Evolutionary conservation across 1,140 invertebrate genomes (phyloP), one percentile per base, ranked within the genome.

Genomic region (Apis laboriosa): DNA sequence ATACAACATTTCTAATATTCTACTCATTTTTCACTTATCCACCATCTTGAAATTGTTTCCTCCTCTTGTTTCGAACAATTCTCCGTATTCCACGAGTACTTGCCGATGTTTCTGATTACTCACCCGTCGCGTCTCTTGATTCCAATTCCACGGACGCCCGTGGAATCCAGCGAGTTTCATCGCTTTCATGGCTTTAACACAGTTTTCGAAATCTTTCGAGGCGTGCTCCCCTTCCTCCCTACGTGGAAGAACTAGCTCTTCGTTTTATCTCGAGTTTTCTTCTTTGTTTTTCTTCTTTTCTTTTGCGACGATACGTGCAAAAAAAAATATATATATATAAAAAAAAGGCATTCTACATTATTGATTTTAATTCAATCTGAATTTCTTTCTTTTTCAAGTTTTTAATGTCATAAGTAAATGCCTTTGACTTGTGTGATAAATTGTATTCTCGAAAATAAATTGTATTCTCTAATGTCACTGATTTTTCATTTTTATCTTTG

Each of bases 181-280:
- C 64, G 64, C 34, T 34, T 34, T 34, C 34, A 49, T 9, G 51
- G 1, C 34, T 66, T 49, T 68, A 77, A 68, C 58, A 43, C 34
- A 58, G 28, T 77, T 77, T 77, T 77, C 63, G 51, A 77, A 77
- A 68, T 68, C 28, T 34, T 58, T 77, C 21, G 12, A n/a, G 12
- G 21, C 51, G 67, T 21, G 13, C 24, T 43, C 28, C n/a, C 9
- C 12, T 28, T 7, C 34, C 21, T 19, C 9, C 24, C 5, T 77
- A 56, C 53, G 53, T 58, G 53, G 0, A 28, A 21, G 73, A 51
- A 43, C 5, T 12, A 24, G 15, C 34, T 67, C 56, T 68, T 49
- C 64, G 68, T 68, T 77, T 56, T 77, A 68, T 68, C 53, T 24
- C 12, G 19, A 49, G 21, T 68, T 76, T 28, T 17, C 60, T 19